Evolutionary conservation across 2,888 invertebrate genomes (phyloP).

Genomic region (Pseudanteris insignis): DNA sequence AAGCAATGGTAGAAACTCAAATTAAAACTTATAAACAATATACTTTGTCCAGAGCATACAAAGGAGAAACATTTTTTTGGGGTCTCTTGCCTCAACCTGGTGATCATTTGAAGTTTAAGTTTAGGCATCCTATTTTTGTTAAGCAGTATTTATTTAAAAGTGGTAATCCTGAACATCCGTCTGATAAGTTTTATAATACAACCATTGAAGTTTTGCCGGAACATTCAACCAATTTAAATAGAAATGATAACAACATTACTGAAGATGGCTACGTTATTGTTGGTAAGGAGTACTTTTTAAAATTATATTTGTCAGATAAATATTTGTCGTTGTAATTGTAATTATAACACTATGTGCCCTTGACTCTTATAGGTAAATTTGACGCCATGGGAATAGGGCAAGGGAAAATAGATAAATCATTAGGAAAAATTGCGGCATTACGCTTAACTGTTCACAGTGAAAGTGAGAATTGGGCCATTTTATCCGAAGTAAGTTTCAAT

Average conservation of each 20-base stretch:
- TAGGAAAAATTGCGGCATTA: constrained; percentile 77
- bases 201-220: constrained; percentile 81
- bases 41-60: constrained; percentile 82
- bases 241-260: constrained; percentile 71
- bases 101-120: constrained; percentile 82
- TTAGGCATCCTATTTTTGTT: constrained; percentile 76
- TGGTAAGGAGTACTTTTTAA: constrained; percentile 71
- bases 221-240: constrained; percentile 65
- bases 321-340: no score
- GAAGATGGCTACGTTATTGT: constrained; percentile 77
- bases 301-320: no score
- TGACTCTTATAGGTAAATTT: constrained; percentile 74
- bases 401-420: constrained; percentile 72
- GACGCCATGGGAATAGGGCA: constrained; percentile 84
- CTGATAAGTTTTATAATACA: constrained; percentile 88
- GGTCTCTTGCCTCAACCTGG: constrained; percentile 85
- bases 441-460: constrained; percentile 82
- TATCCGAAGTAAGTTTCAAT: constrained; percentile 81
- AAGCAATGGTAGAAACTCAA: constrained; percentile 75
- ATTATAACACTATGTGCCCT: no score
- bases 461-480: constrained; percentile 88
- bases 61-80: constrained; percentile 91
- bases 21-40: constrained; percentile 84
- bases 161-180: constrained; percentile 89
- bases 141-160: constrained; percentile 82